phyloP scores from a whole-genome alignment of 2,888 invertebrate genomes.

The Onthophagus sagittarius region DNA sequence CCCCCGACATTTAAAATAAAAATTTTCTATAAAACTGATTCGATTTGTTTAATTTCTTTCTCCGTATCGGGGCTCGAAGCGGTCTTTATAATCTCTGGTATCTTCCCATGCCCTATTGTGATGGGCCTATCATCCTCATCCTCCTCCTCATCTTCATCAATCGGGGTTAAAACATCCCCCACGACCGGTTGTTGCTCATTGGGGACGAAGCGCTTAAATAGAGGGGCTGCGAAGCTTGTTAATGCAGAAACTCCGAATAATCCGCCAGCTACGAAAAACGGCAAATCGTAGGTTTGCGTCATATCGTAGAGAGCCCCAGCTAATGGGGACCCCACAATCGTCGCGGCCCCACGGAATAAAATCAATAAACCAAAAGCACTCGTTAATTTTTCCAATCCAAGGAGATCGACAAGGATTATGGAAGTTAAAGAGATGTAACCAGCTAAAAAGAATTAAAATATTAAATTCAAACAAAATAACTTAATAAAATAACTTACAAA shows the following conservation, averaged over 20 bases:
- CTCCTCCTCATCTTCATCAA: conserved; percentile 80
- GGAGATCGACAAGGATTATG: conserved; percentile 92
- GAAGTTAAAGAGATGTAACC: conserved; percentile 97
- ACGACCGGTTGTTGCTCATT: conserved; percentile 54
- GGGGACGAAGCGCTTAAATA: conserved; percentile 57
- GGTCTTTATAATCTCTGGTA: conserved; percentile 55
- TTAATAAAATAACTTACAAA: conserved; percentile 62
- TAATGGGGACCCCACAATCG: conserved; percentile 79
- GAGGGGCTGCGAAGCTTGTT: conserved; percentile 79
- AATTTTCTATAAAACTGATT: conserved; percentile 62
- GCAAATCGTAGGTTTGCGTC: conserved; percentile 78
- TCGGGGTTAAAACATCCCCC: conserved; percentile 71
- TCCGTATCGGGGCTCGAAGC: conserved; percentile 58
- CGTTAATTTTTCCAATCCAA: conserved; percentile 92
- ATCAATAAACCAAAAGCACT: conserved; percentile 96
- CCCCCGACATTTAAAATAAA: conserved; percentile 21
- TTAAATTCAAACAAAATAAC: neutral
- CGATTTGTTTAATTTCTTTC: conserved; percentile 64
- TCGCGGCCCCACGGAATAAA: conserved; percentile 91
- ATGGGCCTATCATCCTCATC: conserved; percentile 68
- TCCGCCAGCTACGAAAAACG: conserved; percentile 89
- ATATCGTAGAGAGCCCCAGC: conserved; percentile 88
- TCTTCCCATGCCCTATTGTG: conserved; percentile 55
- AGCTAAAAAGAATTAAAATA: conserved; percentile 56
- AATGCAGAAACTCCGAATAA: conserved; percentile 82